Percentiles rank a stretch among this genome's conserved stretches.
Conservation (phyloP, 2,797 vertebrate genomes). For the Octomys mimax region DNA sequence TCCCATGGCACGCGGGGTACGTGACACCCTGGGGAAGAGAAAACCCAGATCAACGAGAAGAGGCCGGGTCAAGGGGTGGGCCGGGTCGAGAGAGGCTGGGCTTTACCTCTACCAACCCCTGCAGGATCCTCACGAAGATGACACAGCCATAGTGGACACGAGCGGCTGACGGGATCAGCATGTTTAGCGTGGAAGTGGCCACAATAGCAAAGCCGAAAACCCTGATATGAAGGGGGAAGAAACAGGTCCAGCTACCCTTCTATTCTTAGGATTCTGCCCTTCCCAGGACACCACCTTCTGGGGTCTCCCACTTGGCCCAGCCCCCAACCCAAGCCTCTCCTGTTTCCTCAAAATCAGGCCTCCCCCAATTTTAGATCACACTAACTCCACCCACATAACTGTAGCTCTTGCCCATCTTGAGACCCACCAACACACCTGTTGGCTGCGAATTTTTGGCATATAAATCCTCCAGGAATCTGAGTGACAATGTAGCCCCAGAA, state of each 20-base stretch:
- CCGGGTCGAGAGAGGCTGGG: background rate
- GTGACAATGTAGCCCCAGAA: constrained; percentile 98
- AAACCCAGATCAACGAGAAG: background rate
- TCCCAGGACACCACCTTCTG: background rate
- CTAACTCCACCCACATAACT: background rate
- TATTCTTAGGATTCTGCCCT: background rate
- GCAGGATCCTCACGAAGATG: constrained; percentile 95
- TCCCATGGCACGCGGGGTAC: constrained; percentile 95
- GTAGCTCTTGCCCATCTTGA: background rate
- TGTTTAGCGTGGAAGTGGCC: constrained; percentile 95
- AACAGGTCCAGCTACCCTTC: background rate
- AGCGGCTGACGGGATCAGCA: constrained; percentile 96
- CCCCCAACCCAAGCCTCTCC: background rate
- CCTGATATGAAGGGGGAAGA: constrained; percentile 83
- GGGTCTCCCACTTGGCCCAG: background rate
- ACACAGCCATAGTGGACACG: constrained; percentile 95
- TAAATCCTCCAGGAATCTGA: constrained; percentile 97
- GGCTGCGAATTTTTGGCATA: constrained; percentile 96
- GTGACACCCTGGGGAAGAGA: constrained; percentile 92
- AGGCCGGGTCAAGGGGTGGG: background rate
- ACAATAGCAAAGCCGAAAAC: constrained; percentile 97
- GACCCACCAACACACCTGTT: constrained; percentile 90
- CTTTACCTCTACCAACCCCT: constrained; percentile 96
- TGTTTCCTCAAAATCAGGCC: background rate
- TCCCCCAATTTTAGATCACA: background rate